Base-by-base conservation (phyloP, 2,797 vertebrate species). In the Anguilla anguilla region DNA sequence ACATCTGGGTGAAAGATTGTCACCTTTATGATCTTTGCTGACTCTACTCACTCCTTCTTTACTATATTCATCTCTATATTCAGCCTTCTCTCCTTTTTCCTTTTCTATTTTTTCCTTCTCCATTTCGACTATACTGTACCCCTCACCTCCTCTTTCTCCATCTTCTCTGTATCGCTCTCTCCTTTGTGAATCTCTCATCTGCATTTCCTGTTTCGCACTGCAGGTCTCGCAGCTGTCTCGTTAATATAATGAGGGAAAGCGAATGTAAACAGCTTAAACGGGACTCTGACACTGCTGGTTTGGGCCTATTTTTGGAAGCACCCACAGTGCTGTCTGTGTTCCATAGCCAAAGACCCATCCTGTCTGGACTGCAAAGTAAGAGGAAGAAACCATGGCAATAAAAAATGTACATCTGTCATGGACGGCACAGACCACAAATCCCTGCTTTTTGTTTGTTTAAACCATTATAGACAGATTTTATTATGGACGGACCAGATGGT, bases 191-290 rank as follows among this genome's bases (percentile, higher is more conserved):
- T 77, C 35, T 43, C 74, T 43, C 39, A 31, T 77, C 74, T 77
- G 31, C 35, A 17, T 77, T 13, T 22, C 35, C 13, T 43, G 35
- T 77, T 43, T 77, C 74, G 43, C 74, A n/a, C 64, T n/a, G 64
- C 69, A 9, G 28, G 25, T 72, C 28, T 31, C 11, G 43, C 13
- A 49, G 81, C 81, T 25, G 22, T 13, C 39, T 83, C 81, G 53
- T 83, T 83, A 83, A 83, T 83, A 25, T n/a, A 83, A 83, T 9
- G n/a, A 28, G 81, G 81, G 43, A 13, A 49, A 28, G 81, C 81
- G 28, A 51, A 51, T 28, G 81, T 83, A 28, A 83, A 83, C 81
- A 22, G 15, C 74, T 77, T 43, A 77, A 77, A 19, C 17, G 17
- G 74, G 39, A n/a, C 74, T 39, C 31, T 77, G 74, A 77, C 43